phyloP scores from a whole-genome alignment of 2,113 vertebrate species.

The Cochlearius cochlearius region DNA sequence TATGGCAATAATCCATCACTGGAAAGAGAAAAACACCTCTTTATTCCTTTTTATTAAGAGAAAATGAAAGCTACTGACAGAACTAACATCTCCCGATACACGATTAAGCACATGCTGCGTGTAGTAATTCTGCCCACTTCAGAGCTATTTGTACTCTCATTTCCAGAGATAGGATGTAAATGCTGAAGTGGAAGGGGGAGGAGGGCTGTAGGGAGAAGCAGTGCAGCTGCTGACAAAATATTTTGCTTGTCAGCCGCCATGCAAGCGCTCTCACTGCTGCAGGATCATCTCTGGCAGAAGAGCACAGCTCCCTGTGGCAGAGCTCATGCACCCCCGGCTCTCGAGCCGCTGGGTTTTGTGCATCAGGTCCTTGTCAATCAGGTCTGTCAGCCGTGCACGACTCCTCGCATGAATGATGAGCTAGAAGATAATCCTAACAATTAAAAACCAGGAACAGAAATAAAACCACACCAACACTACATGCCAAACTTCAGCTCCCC shows the following conservation, averaged over 20 bases:
- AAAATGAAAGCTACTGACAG: background rate
- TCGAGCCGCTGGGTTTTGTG: fast-evolving
- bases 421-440: background rate
- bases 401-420: background rate
- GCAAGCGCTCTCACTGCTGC: background rate
- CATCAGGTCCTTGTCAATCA: constrained; percentile 14
- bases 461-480: background rate
- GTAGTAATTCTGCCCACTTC: background rate
- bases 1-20: background rate
- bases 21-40: background rate
- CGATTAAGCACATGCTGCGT: background rate
- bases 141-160: background rate
- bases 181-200: background rate
- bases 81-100: background rate
- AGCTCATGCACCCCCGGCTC: background rate
- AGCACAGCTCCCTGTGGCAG: background rate
- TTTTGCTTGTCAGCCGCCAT: background rate
- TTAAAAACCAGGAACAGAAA: background rate
- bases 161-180: background rate
- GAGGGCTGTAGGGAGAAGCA: background rate
- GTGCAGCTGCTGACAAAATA: background rate
- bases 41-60: background rate
- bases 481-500: background rate
- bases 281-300: background rate
- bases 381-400: fast-evolving